Base-by-base conservation (phyloP, 2,113 vertebrate genomes). In the Tetrao urogallus region DNA sequence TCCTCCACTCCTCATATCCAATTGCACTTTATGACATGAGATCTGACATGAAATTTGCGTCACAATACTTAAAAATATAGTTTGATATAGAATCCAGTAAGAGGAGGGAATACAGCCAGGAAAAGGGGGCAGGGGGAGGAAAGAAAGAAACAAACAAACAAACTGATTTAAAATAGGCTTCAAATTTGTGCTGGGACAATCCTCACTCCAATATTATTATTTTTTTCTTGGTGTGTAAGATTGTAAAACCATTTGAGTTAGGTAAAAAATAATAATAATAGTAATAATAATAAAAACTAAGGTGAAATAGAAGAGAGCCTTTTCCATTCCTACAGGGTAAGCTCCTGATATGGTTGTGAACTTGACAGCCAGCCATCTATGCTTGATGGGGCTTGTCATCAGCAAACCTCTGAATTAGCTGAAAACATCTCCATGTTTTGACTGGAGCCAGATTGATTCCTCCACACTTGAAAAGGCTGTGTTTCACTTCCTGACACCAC, bases 131-230 rank as follows among this genome's bases (percentile, higher is more conserved):
- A 6, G 14, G 42, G 42, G 42, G 42, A 14, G 15, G 42, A 42
- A 42, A 42, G 5, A 42, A 34, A 69, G 9, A 38, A 16, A 4
- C 13, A n/a, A 77, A 78, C 17, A n/a, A 77, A 3, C 45, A 32
- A 5, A 76, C 86, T 97, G 89, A 98, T 97, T 97, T 92, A 96
- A 97, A 98, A 92, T 92, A 97, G 96, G 67, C 57, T 93, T 97
- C 45, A 52, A 91, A 90, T 88, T 84, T 95, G 64, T 95, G 75
- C 60, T 47, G 40, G 58, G 79, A 64, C 58, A 80, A 7, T 8
- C 36, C 42, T 21, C 32, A 69, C 19, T 7, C 92, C 92, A 18
- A 10, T 8, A 10, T 5, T 4, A 4, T 17, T 32, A 14, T 32
- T 28, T n/a, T 57, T 18, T 36, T 27, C 87, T 65, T 84, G 10